Conservation (phyloP, 2,888 invertebrate species). For the Cataglyphis cursor region DNA sequence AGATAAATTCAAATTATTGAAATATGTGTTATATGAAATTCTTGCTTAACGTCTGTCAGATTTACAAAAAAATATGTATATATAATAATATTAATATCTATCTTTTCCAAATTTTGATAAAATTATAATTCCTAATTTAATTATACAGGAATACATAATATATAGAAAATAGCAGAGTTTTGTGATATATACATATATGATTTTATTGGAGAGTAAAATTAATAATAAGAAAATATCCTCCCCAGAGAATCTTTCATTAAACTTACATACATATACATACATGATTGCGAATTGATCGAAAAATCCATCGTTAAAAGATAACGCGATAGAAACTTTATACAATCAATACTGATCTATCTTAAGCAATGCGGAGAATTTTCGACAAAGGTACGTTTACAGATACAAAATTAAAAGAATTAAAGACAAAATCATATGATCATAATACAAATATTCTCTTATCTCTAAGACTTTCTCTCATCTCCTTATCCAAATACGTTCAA, state of each 20-base stretch:
- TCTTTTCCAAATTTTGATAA: not conserved
- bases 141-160: not conserved
- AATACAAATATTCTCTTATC: not conserved
- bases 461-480: not conserved
- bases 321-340: not conserved
- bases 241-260: no score
- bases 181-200: no score
- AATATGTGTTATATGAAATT: no score
- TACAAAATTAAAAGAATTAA: not conserved
- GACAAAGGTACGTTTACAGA: not conserved
- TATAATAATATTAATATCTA: not conserved
- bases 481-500: not conserved
- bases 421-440: not conserved
- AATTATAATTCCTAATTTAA: not conserved
- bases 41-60: no score
- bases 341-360: not conserved
- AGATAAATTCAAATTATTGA: no score
- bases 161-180: not conserved
- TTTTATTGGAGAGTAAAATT: no score
- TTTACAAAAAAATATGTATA: no score
- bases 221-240: no score
- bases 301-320: not conserved
- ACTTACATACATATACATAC: not conserved
- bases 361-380: not conserved
- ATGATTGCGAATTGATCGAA: not conserved